Base-by-base conservation (phyloP, 1,140 invertebrate species). In the Hyles vespertilio region DNA sequence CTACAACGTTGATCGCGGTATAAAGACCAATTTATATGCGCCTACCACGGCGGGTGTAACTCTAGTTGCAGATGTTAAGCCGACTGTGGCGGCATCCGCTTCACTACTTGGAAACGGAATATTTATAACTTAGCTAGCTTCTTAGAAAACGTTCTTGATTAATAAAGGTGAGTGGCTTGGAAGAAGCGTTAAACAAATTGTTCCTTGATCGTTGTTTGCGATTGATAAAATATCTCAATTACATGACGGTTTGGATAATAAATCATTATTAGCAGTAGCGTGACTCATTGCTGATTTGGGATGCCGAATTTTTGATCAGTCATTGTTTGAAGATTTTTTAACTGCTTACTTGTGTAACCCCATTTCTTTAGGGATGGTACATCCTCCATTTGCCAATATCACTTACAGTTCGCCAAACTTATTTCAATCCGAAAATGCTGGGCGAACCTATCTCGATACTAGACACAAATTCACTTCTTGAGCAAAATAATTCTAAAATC, bases 61-160 rank as follows among this genome's bases (percentile, higher is more conserved):
- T 79, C 82, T 76, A 84, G 85, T 83, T 85, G 85, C 85, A 85
- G 82, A 85, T 87, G 84, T 79, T 78, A 78, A 87, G 70, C 77
- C 74, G 67, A 85, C 74, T 83, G 81, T 84, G 64, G 77, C 80
- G 70, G 67, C 74, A 85, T 88, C 85, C 85, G 83, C 72, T 59
- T 64, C 49, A 63, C 70, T 85, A 86, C 83, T 83, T 70, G 77
- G 83, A 86, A 86, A 77, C 65, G 70, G 70, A 83, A 84, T 85
- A 86, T 87, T 86, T 81, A 85, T 83, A 85, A 73, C 67, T 65
- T 73, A 72, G 71, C 73, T 63, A 61, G 65, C 58, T 87, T 81
- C 79, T 72, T 47, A 58, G 79, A 84, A 84, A 72, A 71, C 60
- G 75, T 76, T 75, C 72, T 77, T 78, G 76, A 81, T 81, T 79